Conservation (phyloP, 2,888 invertebrate species). For the Phyto melanocephala region DNA sequence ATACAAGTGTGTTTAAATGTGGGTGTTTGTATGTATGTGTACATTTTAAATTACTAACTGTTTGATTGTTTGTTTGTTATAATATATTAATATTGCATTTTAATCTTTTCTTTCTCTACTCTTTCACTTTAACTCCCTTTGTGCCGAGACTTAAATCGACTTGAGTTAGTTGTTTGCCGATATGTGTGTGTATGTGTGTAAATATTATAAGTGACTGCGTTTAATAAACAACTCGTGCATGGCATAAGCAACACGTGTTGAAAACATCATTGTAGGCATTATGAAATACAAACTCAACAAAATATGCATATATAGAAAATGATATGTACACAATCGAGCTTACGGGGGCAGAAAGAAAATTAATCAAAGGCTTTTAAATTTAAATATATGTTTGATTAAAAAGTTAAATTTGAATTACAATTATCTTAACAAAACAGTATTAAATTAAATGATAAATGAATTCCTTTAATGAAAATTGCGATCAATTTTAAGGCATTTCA, state of each 20-base stretch:
- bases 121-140: background rate
- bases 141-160: background rate
- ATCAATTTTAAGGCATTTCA: too few relatives aligned
- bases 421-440: too few relatives aligned
- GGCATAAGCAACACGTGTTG: slow-evolving; percentile 63
- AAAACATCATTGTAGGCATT: slow-evolving; percentile 57
- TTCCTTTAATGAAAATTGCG: too few relatives aligned
- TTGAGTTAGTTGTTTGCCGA: background rate
- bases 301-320: background rate
- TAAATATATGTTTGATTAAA: too few relatives aligned
- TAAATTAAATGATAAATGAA: too few relatives aligned
- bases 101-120: slow-evolving; percentile 36
- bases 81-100: slow-evolving; percentile 60
- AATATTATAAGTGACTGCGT: slow-evolving; percentile 21
- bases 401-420: too few relatives aligned
- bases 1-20: background rate
- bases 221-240: slow-evolving; percentile 64
- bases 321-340: background rate
- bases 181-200: background rate
- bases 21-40: background rate
- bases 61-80: slow-evolving; percentile 30
- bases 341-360: background rate
- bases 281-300: slow-evolving; percentile 16
- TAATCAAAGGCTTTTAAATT: background rate
- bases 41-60: slow-evolving; percentile 28